phyloP scores from a whole-genome alignment of 2,797 vertebrate species.

The Lagodon rhomboides region DNA sequence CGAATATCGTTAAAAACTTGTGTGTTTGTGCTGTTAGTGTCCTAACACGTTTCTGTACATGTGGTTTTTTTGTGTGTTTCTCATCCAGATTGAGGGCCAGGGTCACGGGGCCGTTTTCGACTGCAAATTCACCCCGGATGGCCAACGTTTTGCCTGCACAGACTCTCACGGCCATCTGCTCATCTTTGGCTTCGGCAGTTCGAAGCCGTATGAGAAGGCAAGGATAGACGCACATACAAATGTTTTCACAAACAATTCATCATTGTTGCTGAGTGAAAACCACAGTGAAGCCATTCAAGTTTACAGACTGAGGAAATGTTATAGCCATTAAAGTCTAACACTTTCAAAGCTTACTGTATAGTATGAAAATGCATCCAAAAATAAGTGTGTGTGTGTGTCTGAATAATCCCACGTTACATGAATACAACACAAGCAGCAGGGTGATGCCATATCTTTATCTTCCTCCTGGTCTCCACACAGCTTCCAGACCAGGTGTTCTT shows the following conservation, averaged over 20 bases:
- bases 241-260: not conserved
- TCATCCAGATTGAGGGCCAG: constrained; percentile 94
- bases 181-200: constrained; percentile 96
- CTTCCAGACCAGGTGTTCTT: constrained; percentile 99
- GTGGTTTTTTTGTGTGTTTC: constrained; percentile 21
- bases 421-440: not conserved
- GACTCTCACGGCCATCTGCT: constrained; percentile 98
- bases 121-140: constrained; percentile 97
- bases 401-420: not conserved
- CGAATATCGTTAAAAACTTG: not conserved
- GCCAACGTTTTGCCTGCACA: constrained; percentile 96
- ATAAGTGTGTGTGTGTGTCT: not conserved
- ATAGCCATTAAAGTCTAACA: not conserved
- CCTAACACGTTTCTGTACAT: constrained; percentile 1
- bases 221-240: constrained; percentile 31
- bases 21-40: not conserved
- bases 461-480: constrained; percentile 74
- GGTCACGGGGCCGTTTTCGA: constrained; percentile 98
- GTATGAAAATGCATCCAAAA: not conserved
- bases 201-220: constrained; percentile 95
- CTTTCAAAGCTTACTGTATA: not conserved
- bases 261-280: not conserved
- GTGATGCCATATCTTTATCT: not conserved
- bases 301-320: not conserved
- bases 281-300: not conserved